Evolutionary conservation across 1,140 invertebrate genomes (phyloP), one percentile per base, ranked within the genome.

Genomic region (Leptestheria dahalacensis): DNA sequence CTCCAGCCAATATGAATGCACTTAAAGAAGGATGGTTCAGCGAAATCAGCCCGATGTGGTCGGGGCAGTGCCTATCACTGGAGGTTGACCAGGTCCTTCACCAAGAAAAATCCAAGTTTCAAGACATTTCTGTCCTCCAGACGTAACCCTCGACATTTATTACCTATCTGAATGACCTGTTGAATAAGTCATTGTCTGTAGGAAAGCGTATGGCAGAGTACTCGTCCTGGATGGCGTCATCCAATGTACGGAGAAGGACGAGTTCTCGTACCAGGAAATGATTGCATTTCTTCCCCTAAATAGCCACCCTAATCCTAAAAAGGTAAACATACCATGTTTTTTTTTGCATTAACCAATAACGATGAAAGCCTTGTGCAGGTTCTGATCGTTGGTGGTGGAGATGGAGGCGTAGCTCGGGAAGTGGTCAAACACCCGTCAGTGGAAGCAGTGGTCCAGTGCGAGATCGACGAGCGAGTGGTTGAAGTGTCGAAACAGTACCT

Each of bases 211-310:
- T 73, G 96, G 96, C 0, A 84, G 75, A 70, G 88, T 87, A 41
- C 71, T 99, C 10, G 82, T 97, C 10, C 73, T 99, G 15, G 96
- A 99, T 76, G 91, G 92, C 47, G 89, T 96, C 4, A 96, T 99
- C 66, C 96, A 99, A 71, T 95, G 90, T 65, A 94, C 94, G 2
- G 87, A 98, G 70, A 79, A 79, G 62, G 96, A 99, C 79, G 96
- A 99, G 73, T 96, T 92, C 71, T 83, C 92, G 0, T 99, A 99
- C 72, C 95, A 98, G 74, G 96, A 99, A 77, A 97, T 97, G 93
- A 90, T 99, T 63, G 80, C 91, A 2, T 94, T 95, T 75, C 68
- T 99, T 25, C 92, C 96, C 0, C 70, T 98, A 0, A 93, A 88
- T 68, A 84, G 79, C 65, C 95, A 99, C 75, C 83, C 86, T 2